These are phyloP conservation scores for Hormiphora californensis DNA, from an alignment of 37 sponge, comb jelly and placozoan species.

Conservation along the genomic window DNA sequence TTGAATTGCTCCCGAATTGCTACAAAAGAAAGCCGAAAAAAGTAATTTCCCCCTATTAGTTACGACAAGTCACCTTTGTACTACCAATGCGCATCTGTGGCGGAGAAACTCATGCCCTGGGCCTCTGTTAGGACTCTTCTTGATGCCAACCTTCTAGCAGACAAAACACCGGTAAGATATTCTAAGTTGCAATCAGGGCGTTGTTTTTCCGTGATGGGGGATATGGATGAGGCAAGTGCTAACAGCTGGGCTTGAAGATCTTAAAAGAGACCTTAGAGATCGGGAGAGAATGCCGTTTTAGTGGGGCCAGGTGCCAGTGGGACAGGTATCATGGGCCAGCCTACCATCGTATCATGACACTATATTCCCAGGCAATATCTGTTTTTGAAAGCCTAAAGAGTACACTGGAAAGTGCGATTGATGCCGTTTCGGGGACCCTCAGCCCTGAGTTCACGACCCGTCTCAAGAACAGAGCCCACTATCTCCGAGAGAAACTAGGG, in stretches of 20 bases:
- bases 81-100: slow-evolving; percentile 32
- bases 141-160: neutral
- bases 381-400: neutral
- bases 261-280: no score
- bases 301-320: no score
- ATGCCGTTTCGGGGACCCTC: neutral
- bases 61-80: slow-evolving; percentile 16
- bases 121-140: neutral
- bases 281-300: no score
- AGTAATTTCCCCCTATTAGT: no score
- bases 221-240: no score
- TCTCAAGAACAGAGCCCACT: neutral
- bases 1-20: no score
- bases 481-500: slow-evolving; percentile 19
- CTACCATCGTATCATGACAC: no score
- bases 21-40: no score
- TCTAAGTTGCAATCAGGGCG: no score
- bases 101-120: slow-evolving; percentile 53
- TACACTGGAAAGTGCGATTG: neutral
- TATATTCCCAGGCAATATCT: neutral
- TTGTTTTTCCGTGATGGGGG: no score
- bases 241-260: no score
- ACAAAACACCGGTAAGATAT: slow-evolving; percentile 49
- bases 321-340: no score
- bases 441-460: neutral